These are phyloP conservation scores for Agelastica alni DNA, from an alignment of 2,888 invertebrate genomes.

Conservation along the genomic window DNA sequence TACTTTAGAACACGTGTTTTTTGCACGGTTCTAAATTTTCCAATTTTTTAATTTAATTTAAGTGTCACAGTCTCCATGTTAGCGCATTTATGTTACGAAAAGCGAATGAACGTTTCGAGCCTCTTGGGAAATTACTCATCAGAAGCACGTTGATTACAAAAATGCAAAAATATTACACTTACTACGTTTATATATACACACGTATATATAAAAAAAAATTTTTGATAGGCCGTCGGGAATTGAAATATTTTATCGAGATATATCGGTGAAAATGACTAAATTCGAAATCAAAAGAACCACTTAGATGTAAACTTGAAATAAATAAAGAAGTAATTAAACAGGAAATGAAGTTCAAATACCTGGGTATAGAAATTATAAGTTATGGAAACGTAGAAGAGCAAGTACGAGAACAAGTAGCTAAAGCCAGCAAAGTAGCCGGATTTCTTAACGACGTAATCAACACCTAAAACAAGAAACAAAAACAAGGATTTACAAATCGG, in stretches of 20 bases:
- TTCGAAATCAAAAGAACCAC: too few species aligned
- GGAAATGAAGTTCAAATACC: too few species aligned
- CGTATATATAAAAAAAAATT: too few species aligned
- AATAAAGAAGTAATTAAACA: too few species aligned
- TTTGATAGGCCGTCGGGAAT: neutral
- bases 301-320: too few species aligned
- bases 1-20: conserved; percentile 17
- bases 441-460: too few species aligned
- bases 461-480: too few species aligned
- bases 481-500: too few species aligned
- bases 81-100: conserved; percentile 9
- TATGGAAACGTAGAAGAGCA: too few species aligned
- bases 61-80: conserved; percentile 10
- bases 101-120: conserved; percentile 18
- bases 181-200: conserved; percentile 3
- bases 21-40: conserved; percentile 21
- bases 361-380: too few species aligned
- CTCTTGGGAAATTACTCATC: conserved; percentile 25
- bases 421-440: too few species aligned
- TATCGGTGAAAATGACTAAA: neutral
- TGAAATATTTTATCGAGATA: neutral
- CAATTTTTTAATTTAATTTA: conserved; percentile 25
- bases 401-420: too few species aligned
- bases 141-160: conserved; percentile 18
- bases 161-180: conserved; percentile 19